phyloP scores from a whole-genome alignment of 2,888 invertebrate species.

The Agrilus biguttatus region DNA sequence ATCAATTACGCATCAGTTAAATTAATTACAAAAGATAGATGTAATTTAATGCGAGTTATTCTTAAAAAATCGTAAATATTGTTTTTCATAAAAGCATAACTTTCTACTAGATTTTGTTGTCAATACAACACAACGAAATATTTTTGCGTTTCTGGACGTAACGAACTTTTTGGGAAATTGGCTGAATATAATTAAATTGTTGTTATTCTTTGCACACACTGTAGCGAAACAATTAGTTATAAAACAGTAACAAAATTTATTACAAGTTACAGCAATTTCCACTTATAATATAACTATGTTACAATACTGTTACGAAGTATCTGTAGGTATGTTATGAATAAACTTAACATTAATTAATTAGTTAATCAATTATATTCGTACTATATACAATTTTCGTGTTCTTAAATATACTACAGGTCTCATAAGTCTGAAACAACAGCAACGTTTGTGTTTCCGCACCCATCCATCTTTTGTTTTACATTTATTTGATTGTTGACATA shows the following conservation, averaged over 20 bases:
- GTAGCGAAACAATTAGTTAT: constrained; percentile 7
- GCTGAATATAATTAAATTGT: no score
- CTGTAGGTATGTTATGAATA: constrained; percentile 7
- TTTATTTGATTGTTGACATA: constrained; percentile 28
- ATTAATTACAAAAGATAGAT: no score
- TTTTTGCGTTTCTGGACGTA: no score
- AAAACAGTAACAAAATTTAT: constrained; percentile 11
- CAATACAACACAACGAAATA: no score
- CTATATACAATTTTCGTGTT: constrained; percentile 10
- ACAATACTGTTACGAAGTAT: constrained; percentile 14
- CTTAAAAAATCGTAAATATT: no score
- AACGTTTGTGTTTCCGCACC: neutral
- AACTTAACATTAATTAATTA: constrained; percentile 4
- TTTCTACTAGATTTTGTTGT: no score
- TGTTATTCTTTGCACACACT: neutral
- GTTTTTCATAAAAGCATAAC: no score
- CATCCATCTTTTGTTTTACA: neutral
- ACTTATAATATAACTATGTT: no score
- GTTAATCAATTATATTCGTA: constrained; percentile 4
- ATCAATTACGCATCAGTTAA: no score
- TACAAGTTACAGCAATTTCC: constrained; percentile 10
- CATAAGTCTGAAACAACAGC: constrained; percentile 8
- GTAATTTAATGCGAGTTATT: no score
- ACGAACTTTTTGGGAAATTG: no score
- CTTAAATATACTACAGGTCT: constrained; percentile 4